Base-by-base conservation (phyloP, 2,888 invertebrate species). In the Diarsia mendica region DNA sequence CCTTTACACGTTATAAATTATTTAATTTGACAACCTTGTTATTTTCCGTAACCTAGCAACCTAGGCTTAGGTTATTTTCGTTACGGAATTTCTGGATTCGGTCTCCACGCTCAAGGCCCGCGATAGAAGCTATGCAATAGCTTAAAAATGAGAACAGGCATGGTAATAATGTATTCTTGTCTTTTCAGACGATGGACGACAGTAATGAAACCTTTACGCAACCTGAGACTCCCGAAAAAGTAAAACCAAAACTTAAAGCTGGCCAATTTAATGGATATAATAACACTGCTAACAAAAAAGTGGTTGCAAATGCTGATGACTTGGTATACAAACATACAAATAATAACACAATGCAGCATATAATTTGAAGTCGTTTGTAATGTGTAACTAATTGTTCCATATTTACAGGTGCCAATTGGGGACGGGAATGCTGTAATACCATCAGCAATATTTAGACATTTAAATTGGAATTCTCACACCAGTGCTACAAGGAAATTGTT, bases 401-500 rank as follows among this genome's bases (percentile, higher is more conserved):
- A 58, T 77, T 78, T 67, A 28, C 77, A 93, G 93, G 85, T 93
- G 1, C 85, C 91, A 5, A 90, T 93, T 67, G 93, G 93, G 23
- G 85, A 90, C 0, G 93, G 93, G 0, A 84, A 91, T 63, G 91
- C 91, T 44, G 65, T 83, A 33, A 90, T 93, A 18, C 90, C 93
- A 8, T 84, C 85, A 33, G 88, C 90, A 78, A 63, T 96, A 4
- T 93, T 94, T 46, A 91, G 91, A 48, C 88, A 92, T 20, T 95
- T 97, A 18, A 93, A 95, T 82, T 97, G 97, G 97, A 89, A 87
- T 74, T 94, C 96, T 1, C 94, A 97, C 71, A 94, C 96, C 1
- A 90, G 92, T 63, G 97, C 97, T 10, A 97, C 97, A 0, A 90
- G 97, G 78, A 94, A 95, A 84, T 87, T 97, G 33, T 89, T 97